Evolutionary conservation across 2,797 vertebrate genomes (phyloP).

Genomic region (Nyctibius grandis): DNA sequence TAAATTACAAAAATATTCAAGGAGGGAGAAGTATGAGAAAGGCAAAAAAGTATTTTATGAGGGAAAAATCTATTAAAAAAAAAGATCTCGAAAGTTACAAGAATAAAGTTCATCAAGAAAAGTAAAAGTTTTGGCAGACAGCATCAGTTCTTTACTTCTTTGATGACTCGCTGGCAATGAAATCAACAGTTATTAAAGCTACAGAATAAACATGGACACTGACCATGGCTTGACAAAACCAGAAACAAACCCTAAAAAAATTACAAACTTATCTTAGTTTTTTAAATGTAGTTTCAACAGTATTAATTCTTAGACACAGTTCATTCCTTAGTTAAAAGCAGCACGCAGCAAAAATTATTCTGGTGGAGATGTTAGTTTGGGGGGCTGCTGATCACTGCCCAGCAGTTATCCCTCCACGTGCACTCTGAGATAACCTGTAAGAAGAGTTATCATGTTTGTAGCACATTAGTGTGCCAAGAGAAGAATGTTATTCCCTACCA

Average conservation of each 20-base stretch:
- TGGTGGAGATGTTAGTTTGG: not conserved
- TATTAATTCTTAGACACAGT: not conserved
- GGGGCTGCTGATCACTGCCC: not conserved
- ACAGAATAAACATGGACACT: not conserved
- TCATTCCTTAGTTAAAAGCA: not conserved
- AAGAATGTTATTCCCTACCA: not conserved
- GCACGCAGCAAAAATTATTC: not conserved
- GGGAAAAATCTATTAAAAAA: not conserved
- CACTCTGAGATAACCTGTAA: not conserved
- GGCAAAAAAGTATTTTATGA: not conserved
- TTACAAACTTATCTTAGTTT: not conserved
- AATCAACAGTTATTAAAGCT: not conserved
- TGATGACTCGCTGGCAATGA: not conserved
- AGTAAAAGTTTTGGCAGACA: not conserved
- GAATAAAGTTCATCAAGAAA: not conserved
- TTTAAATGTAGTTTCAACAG: not conserved
- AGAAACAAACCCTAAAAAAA: not conserved
- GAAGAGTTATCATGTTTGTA: not conserved
- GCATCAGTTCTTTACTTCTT: not conserved
- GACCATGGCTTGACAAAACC: not conserved
- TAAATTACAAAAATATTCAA: constrained; percentile 46
- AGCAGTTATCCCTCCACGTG: not conserved
- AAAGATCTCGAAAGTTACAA: not conserved
- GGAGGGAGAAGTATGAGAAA: not conserved
- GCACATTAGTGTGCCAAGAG: not conserved